phyloP scores from a whole-genome alignment of 2,113 vertebrate species.

The Vidua macroura region DNA sequence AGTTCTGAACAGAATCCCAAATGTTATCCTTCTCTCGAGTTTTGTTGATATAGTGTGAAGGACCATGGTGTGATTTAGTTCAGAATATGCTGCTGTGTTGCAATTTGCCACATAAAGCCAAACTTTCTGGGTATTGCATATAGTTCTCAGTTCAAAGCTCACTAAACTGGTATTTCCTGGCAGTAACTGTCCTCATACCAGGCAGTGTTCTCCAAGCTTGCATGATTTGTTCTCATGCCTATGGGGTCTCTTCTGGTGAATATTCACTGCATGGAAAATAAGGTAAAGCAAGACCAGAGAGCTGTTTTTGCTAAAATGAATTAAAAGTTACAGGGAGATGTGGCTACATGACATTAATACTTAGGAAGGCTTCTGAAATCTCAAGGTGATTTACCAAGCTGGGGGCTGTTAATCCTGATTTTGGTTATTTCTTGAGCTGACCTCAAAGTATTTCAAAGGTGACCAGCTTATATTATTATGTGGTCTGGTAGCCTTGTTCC shows the following conservation, averaged over 20 bases:
- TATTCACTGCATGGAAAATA: not conserved
- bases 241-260: not conserved
- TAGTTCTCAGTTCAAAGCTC: not conserved
- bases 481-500: not conserved
- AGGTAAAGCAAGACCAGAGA: not conserved
- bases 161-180: not conserved
- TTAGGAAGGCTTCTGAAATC: not conserved
- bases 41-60: not conserved
- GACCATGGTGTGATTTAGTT: not conserved
- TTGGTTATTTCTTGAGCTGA: not conserved
- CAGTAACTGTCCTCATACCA: not conserved
- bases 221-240: not conserved
- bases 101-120: not conserved
- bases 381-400: not conserved
- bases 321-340: not conserved
- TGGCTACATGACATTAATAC: not conserved
- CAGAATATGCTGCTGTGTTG: not conserved
- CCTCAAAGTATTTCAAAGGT: not conserved
- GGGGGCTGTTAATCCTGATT: not conserved
- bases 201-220: not conserved
- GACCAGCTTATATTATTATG: accelerated
- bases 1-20: conserved; percentile 4
- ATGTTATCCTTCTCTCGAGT: not conserved
- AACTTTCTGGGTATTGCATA: not conserved
- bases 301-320: not conserved